These are phyloP conservation scores for Lasius platythorax DNA, from an alignment of 2,888 invertebrate genomes.

Conservation along the genomic window DNA sequence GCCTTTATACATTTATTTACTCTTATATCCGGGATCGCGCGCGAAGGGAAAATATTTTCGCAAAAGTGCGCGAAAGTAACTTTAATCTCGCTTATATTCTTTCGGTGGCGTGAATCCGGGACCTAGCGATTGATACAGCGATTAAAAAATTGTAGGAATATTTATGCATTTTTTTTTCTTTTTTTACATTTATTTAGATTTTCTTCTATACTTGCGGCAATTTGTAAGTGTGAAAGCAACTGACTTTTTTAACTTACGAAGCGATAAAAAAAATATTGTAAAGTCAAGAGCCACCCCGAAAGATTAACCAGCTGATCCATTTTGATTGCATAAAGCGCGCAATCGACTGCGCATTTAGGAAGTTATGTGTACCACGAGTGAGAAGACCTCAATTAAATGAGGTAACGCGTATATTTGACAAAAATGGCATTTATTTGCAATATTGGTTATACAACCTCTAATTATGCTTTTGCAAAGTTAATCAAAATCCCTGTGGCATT, in stretches of 20 bases:
- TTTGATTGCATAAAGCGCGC: constrained; percentile 14
- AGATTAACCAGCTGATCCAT: background rate
- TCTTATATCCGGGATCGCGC: background rate
- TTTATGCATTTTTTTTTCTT: background rate
- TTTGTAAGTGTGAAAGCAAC: background rate
- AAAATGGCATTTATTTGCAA: constrained; percentile 48
- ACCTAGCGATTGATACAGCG: background rate
- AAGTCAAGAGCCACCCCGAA: background rate
- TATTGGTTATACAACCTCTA: constrained; percentile 20
- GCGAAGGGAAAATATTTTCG: background rate
- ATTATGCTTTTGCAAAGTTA: constrained; percentile 48
- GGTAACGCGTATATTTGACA: constrained; percentile 31
- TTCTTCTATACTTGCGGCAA: background rate
- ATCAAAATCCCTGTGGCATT: constrained; percentile 39
- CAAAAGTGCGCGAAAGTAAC: background rate
- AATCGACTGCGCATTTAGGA: background rate
- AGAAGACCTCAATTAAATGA: constrained; percentile 19
- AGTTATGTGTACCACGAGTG: background rate
- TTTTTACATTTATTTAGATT: background rate
- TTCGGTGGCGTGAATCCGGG: background rate
- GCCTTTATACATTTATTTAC: background rate
- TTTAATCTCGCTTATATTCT: background rate
- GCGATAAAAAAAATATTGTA: background rate
- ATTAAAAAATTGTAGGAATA: constrained; percentile 1
- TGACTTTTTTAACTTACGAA: background rate